phyloP scores from a whole-genome alignment of 2,888 invertebrate species.

The Lasioglossum zephyrum region DNA sequence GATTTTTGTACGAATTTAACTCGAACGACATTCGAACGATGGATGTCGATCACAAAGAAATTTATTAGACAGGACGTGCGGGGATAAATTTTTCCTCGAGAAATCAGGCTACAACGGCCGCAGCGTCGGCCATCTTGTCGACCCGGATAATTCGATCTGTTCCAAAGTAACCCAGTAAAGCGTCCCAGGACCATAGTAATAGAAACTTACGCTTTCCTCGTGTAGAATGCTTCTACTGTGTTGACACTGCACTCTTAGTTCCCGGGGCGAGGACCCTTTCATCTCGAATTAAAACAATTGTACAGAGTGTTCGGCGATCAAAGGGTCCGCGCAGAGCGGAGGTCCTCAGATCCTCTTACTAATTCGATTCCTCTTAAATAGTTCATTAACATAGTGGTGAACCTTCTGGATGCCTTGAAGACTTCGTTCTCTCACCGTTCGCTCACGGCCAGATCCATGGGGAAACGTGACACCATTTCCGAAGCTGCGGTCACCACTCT shows the following conservation, averaged over 20 bases:
- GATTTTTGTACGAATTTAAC: too few species aligned
- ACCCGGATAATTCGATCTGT: neutral
- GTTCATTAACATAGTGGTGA: slow-evolving; percentile 97
- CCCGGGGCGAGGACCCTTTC: neutral
- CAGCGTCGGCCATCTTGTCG: neutral
- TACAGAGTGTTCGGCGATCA: neutral
- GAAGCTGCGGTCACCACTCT: slow-evolving; percentile 95
- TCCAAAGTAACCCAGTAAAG: neutral
- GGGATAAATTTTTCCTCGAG: neutral
- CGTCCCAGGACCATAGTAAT: slow-evolving; percentile 6
- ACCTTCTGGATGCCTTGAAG: slow-evolving; percentile 95
- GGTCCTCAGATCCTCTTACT: neutral
- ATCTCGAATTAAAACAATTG: slow-evolving; percentile 1
- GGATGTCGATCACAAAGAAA: too few species aligned
- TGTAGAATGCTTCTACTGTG: slow-evolving; percentile 39
- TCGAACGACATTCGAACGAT: too few species aligned
- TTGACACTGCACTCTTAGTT: neutral
- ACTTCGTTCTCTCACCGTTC: slow-evolving; percentile 97
- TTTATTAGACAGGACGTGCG: neutral
- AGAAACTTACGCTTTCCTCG: slow-evolving; percentile 24
- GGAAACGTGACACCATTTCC: slow-evolving; percentile 94
- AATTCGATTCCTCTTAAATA: slow-evolving; percentile 82
- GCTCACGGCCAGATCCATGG: slow-evolving; percentile 92
- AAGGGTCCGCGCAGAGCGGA: neutral
- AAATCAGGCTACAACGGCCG: neutral